These are phyloP conservation scores for Argynnis bischoffii DNA, from an alignment of 2,888 invertebrate species.

Conservation along the genomic window DNA sequence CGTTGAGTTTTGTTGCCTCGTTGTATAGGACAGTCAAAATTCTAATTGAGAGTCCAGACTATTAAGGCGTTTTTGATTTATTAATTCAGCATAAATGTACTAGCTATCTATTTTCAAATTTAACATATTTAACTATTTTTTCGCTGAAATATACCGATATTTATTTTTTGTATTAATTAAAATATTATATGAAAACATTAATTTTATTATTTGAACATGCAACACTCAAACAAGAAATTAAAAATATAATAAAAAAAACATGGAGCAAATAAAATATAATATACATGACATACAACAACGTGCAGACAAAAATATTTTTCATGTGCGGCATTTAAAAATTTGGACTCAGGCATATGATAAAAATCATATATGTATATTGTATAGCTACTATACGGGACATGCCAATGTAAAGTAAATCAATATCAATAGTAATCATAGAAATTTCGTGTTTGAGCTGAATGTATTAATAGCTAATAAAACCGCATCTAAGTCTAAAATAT, in stretches of 20 bases:
- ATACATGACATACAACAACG: conserved; percentile 27
- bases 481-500: conserved; percentile 5
- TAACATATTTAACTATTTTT: not conserved
- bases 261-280: conserved; percentile 49
- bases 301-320: conserved; percentile 19
- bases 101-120: not conserved
- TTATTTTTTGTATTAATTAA: conserved; percentile 5
- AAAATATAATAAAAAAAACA: conserved; percentile 39
- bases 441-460: conserved; percentile 70
- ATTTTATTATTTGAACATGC: conserved; percentile 51
- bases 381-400: conserved; percentile 11
- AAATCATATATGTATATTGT: not conserved
- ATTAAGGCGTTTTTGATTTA: conserved; percentile 53
- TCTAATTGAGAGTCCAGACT: conserved; percentile 56
- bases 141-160: not conserved
- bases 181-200: conserved; percentile 12
- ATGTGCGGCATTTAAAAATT: conserved; percentile 2
- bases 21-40: conserved; percentile 55
- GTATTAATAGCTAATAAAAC: conserved; percentile 21
- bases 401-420: conserved; percentile 15
- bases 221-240: conserved; percentile 75
- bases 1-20: conserved; percentile 51
- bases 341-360: not conserved
- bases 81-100: not conserved
- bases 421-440: too few species aligned